Evolutionary conservation across 2,888 invertebrate genomes (phyloP), one percentile per base, ranked within the genome.

Genomic region (Stomorhina lunata): DNA sequence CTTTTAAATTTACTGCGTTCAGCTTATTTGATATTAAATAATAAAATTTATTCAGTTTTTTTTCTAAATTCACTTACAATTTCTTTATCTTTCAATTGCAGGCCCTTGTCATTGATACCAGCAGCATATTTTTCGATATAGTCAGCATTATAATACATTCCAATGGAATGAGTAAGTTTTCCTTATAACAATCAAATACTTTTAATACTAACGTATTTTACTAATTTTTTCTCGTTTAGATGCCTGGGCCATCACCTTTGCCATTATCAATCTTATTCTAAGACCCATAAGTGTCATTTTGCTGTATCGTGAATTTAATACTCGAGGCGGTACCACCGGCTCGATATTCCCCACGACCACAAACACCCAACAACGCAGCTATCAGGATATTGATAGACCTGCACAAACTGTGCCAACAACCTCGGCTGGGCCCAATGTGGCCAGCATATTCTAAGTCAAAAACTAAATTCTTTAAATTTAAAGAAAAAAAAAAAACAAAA

Each of bases 321-420:
- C 90, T 15, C 90, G 91, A 25, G 91, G 91, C 37, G 91, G 91
- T 10, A 87, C 86, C 37, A 84, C 88, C 6, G 89, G 87, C 0
- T 87, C 90, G 17, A 89, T 91, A 1, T 90, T 90, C 71, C 91
- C 91, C 9, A 89, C 89, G n/a, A 57, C 73, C 10, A 89, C 87
- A n/a, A 66, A 73, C 29, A 88, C 84, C 17, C 89, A 89, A 79
- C 91, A 91, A 85, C 86, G 91, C 48, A 91, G 88, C 84, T 91
- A 91, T 83, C 90, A 91, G 87, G 91, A 91, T 81, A 91, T 91
- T 43, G 91, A 91, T 84, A 87, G 90, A 57, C 89, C 90, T 37
- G 86, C 87, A 65, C 91, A 91, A 84, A 88, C 91, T 29, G 89
- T 91, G 77, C 91, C 91, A 29, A 88, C 90, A 59, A 89, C 88